These are phyloP conservation scores for Ethmia dodecea DNA, from an alignment of 2,888 invertebrate species.

Conservation along the genomic window DNA sequence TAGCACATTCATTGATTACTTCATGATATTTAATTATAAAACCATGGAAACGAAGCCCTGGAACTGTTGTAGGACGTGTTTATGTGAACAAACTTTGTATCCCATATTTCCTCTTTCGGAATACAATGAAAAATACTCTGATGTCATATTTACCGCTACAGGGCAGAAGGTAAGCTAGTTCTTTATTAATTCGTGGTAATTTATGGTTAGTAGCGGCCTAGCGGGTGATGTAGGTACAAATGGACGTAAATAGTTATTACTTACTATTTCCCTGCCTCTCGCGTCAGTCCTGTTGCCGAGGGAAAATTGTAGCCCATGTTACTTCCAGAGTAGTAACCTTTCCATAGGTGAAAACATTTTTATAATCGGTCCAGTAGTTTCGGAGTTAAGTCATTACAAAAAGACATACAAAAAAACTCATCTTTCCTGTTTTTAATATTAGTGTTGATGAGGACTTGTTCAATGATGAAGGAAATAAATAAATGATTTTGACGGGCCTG, in stretches of 20 bases:
- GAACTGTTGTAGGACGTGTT: constrained; percentile 54
- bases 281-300: neutral
- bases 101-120: constrained; percentile 42
- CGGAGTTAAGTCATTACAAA: too few species aligned
- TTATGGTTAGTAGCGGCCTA: constrained; percentile 23
- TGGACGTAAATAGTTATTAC: constrained; percentile 30
- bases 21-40: neutral
- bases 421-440: too few species aligned
- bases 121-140: constrained; percentile 45
- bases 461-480: too few species aligned
- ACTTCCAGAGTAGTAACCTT: neutral
- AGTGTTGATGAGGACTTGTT: too few species aligned
- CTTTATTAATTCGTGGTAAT: constrained; percentile 16
- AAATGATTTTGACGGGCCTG: too few species aligned
- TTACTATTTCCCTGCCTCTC: constrained; percentile 27
- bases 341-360: too few species aligned
- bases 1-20: too few species aligned
- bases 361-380: too few species aligned
- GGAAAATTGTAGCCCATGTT: neutral
- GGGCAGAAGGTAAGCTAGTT: constrained; percentile 43
- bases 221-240: constrained; percentile 32
- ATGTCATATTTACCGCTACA: constrained; percentile 34
- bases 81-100: constrained; percentile 34
- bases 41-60: constrained; percentile 28
- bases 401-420: too few species aligned